A percentile compares a stretch with the other conserved stretches of the same genome.
Conservation (phyloP, 2,888 invertebrate species). For the Branchipolynoe longqiensis region DNA sequence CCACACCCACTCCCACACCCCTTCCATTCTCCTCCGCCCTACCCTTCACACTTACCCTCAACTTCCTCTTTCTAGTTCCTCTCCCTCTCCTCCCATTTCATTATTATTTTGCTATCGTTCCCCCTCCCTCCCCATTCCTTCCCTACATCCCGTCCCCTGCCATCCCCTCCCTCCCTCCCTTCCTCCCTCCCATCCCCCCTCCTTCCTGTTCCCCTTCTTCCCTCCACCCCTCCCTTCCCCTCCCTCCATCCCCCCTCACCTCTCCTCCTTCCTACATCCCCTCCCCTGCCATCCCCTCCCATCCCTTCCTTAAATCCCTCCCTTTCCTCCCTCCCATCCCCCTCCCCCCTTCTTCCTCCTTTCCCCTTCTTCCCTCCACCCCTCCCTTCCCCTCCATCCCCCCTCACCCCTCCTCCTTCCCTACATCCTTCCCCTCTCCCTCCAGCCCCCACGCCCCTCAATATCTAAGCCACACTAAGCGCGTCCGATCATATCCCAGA, state of each 20-base stretch:
- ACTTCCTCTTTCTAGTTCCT: too few species aligned
- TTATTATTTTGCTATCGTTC: background rate
- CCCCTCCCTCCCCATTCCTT: background rate
- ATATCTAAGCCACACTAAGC: too few species aligned
- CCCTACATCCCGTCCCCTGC: background rate
- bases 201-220: too few species aligned
- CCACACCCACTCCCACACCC: background rate
- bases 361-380: background rate
- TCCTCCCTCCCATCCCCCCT: background rate
- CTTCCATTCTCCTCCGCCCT: too few species aligned
- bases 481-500: background rate
- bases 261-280: background rate
- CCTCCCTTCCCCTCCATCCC: background rate
- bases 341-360: background rate
- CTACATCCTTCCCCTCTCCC: too few species aligned
- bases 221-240: too few species aligned
- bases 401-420: too few species aligned
- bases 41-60: too few species aligned
- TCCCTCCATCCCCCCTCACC: background rate
- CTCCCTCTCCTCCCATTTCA: too few species aligned
- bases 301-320: background rate
- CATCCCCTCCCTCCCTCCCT: background rate
- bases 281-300: too few species aligned
- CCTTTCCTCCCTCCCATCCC: background rate
- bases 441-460: background rate